Conservation (phyloP, 2,888 invertebrate species). For the Agonum fuliginosum region DNA sequence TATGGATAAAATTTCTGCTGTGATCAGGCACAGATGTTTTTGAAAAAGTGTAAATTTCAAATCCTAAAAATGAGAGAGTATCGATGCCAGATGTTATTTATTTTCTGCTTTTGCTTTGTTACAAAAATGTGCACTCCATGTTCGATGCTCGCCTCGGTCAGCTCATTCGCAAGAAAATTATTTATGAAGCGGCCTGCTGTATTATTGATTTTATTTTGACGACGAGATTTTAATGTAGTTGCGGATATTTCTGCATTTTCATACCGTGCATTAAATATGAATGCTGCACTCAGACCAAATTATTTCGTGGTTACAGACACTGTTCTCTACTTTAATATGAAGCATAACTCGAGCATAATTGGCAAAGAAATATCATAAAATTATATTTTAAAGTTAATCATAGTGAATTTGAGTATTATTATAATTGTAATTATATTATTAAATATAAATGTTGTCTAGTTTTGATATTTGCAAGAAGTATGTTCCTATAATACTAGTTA, state of each 20-base stretch:
- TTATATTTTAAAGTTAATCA: no score
- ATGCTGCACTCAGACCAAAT: neutral
- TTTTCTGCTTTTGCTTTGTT: neutral
- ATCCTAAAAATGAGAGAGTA: no score
- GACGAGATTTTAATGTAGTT: conserved; percentile 33
- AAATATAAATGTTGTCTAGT: no score
- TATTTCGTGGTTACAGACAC: conserved; percentile 23
- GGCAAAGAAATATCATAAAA: no score
- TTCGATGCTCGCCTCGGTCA: conserved; percentile 28
- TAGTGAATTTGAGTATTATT: no score
- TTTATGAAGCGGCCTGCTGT: conserved; percentile 44
- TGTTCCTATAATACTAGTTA: no score
- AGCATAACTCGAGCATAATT: no score
- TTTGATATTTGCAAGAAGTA: no score
- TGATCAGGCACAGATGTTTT: neutral
- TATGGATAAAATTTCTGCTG: no score
- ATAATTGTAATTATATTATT: no score
- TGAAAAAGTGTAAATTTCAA: neutral
- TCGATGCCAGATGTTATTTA: conserved; percentile 16
- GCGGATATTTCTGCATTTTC: conserved; percentile 35
- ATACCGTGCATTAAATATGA: conserved; percentile 31
- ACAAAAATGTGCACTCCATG: conserved; percentile 12
- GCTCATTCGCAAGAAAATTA: conserved; percentile 41
- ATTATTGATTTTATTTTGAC: conserved; percentile 47
- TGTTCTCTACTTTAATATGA: conserved; percentile 7